phyloP scores from a whole-genome alignment of 2,888 invertebrate genomes.

The Sminthurinus aureus region DNA sequence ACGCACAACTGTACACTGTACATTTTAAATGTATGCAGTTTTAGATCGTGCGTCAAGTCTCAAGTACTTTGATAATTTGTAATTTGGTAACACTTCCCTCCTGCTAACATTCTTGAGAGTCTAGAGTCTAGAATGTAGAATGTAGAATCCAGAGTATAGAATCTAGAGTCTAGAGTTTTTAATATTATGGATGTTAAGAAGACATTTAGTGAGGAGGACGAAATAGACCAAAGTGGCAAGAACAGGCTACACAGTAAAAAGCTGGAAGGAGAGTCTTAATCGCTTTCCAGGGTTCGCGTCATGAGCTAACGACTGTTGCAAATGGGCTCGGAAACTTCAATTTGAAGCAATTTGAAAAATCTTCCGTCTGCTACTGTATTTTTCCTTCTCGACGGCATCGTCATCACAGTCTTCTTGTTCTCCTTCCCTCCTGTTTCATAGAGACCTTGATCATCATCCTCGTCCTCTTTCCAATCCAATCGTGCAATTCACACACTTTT shows the following conservation, averaged over 20 bases:
- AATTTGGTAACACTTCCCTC: not conserved
- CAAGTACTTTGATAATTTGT: not conserved
- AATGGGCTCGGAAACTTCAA: not conserved
- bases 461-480: not conserved
- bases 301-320: not conserved
- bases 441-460: too few relatives aligned
- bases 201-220: too few relatives aligned
- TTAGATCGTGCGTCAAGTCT: not conserved
- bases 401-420: too few relatives aligned
- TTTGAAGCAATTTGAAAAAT: not conserved
- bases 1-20: too few relatives aligned
- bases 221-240: too few relatives aligned
- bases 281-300: not conserved
- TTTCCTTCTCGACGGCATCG: not conserved
- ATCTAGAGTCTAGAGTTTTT: too few relatives aligned
- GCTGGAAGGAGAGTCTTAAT: not conserved
- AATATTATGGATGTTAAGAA: too few relatives aligned
- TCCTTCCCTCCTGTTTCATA: not conserved
- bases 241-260: not conserved
- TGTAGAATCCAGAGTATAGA: too few relatives aligned
- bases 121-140: too few relatives aligned
- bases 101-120: too few relatives aligned
- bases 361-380: not conserved
- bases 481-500: not conserved
- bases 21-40: too few relatives aligned